Percentiles rank a stretch among this genome's conserved stretches.
Conservation (phyloP, 2,888 invertebrate species). For the Phortica magna region DNA sequence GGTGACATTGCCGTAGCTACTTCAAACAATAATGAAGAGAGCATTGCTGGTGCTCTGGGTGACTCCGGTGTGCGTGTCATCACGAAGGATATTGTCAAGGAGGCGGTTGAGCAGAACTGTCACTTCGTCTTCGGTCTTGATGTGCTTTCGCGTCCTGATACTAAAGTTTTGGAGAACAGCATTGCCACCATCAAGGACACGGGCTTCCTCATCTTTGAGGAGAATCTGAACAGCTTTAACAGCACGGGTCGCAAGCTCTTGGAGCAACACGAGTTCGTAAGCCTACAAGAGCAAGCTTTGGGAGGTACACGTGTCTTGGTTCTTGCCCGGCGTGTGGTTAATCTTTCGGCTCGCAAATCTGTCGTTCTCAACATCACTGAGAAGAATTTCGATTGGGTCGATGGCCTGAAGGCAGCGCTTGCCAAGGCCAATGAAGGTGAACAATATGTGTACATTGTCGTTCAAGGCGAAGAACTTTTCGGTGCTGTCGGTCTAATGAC, state of each 20-base stretch:
- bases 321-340: conserved; percentile 80
- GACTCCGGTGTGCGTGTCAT: conserved; percentile 83
- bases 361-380: conserved; percentile 84
- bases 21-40: conserved; percentile 79
- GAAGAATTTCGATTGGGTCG: conserved; percentile 88
- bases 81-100: conserved; percentile 81
- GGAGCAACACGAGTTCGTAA: conserved; percentile 78
- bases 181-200: conserved; percentile 82
- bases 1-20: conserved; percentile 82
- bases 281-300: conserved; percentile 83
- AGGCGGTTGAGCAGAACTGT: conserved; percentile 83
- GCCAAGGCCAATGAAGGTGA: conserved; percentile 81
- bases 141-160: conserved; percentile 81
- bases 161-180: conserved; percentile 81
- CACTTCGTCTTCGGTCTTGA: conserved; percentile 85
- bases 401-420: conserved; percentile 86
- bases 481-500: conserved; percentile 94
- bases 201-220: conserved; percentile 87
- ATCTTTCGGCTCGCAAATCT: conserved; percentile 75
- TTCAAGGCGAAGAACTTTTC: conserved; percentile 83
- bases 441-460: conserved; percentile 83
- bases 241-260: conserved; percentile 77
- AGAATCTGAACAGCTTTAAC: conserved; percentile 79
- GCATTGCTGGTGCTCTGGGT: conserved; percentile 80
- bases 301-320: conserved; percentile 83